Base-by-base conservation (phyloP, 2,888 invertebrate species). In the Nemotelus pantherinus region DNA sequence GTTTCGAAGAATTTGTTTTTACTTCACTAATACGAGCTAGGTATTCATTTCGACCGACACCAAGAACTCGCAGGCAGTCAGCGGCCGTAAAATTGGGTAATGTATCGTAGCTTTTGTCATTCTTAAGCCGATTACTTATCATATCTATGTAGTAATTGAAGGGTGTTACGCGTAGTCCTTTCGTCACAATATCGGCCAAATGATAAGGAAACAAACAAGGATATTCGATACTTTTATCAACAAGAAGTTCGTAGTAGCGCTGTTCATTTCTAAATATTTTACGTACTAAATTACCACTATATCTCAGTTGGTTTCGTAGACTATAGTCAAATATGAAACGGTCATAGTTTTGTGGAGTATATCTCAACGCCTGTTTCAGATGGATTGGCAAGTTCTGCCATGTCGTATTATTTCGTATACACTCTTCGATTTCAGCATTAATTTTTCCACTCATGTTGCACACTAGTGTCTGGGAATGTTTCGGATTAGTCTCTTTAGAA, bases 11-110 rank as follows among this genome's bases (percentile, higher is more conserved):
- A 79, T 87, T 86, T 2, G 87, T 87, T 81, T 87, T 87, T 10
- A 87, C 78, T 25, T 87, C 86, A 80, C 87, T 86, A 48, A 87
- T 92, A 80, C 98, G 86, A 81, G 98, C 97, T 82, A 98, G 92
- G 86, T 98, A 98, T 87, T 98, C 97, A 87, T 98, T 98, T 57
- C 98, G 91, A 2, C 98, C 98, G 82, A 98, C 95, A 25, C 97
- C 97, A 74, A 98, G 87, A 2, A 98, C 89, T 53, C 98, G 89
- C 71, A 98, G 89, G 88, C 97, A 97, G 87, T 98, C 98, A 39
- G 97, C 97, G 45, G 98, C 98, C 57, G 98, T 98, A 86, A 98
- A 98, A 88, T 98, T 98, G 43, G 98, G 98, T 86, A 98, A 90
- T 0, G 97, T 96, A 86, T 98, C 98, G 86, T 98, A 98, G 84